phyloP scores from a whole-genome alignment of 1,140 invertebrate genomes.

The Cataglyphis hispanica region DNA sequence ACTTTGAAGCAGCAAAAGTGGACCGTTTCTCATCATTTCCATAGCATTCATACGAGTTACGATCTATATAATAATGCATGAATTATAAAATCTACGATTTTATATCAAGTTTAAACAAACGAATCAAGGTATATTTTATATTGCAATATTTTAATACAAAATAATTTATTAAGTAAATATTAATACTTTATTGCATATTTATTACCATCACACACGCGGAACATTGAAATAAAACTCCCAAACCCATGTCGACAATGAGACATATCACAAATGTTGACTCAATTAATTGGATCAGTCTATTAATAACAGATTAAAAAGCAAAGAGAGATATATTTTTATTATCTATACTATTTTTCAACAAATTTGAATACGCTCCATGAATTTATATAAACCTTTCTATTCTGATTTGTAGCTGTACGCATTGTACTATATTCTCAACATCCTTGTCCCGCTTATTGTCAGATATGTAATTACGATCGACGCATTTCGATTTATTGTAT shows the following conservation, averaged over 20 bases:
- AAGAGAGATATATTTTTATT: not conserved
- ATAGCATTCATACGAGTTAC: not conserved
- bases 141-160: not conserved
- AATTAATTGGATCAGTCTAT: conserved; percentile 15
- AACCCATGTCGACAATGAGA: not conserved
- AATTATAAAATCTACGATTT: not conserved
- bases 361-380: not conserved
- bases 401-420: conserved; percentile 39
- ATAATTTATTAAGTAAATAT: not conserved
- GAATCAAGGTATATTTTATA: not conserved
- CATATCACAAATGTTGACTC: conserved; percentile 8
- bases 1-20: not conserved
- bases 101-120: not conserved
- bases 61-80: not conserved
- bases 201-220: conserved; percentile 9
- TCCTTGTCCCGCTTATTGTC: not conserved
- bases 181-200: not conserved
- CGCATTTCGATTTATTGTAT: not conserved
- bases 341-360: not conserved
- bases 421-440: not conserved
- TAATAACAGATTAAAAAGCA: not conserved
- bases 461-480: not conserved
- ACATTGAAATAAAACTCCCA: conserved; percentile 25
- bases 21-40: not conserved
- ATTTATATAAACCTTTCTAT: conserved; percentile 38